Percentiles rank a stretch among this genome's conserved stretches.
Evolutionary conservation across 2,797 vertebrate species (phyloP).

Genomic region (Takifugu rubripes): DNA sequence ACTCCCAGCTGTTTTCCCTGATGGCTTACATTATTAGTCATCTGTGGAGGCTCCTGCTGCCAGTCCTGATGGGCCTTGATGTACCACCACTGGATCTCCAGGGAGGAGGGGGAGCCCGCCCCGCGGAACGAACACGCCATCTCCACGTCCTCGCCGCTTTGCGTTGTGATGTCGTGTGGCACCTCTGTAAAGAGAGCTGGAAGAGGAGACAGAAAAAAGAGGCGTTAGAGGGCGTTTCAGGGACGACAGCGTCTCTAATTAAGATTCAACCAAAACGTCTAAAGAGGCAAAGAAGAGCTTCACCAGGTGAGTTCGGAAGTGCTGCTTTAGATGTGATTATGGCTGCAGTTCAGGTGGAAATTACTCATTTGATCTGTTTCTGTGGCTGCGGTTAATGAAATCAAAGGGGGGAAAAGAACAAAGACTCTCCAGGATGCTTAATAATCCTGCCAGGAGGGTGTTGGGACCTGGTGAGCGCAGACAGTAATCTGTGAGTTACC

Average conservation of each 20-base stretch:
- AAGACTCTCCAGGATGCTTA: no score
- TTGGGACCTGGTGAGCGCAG: constrained; percentile 10
- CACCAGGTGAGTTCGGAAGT: no score
- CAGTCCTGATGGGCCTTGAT: constrained; percentile 81
- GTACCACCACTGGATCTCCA: constrained; percentile 99
- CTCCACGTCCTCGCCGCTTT: constrained; percentile 89
- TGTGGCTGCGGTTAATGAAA: background rate
- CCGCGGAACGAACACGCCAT: constrained; percentile 97
- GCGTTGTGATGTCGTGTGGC: constrained; percentile 85
- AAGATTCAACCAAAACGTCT: no score
- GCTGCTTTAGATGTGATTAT: no score
- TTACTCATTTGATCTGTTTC: no score
- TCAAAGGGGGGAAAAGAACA: background rate
- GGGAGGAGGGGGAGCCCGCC: constrained; percentile 85
- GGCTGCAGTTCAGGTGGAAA: no score
- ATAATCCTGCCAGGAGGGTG: background rate
- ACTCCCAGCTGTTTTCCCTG: background rate
- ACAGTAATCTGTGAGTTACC: constrained; percentile 19
- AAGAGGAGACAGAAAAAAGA: constrained; percentile 1
- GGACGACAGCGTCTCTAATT: background rate
- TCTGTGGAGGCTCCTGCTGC: constrained; percentile 79
- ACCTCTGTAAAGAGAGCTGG: constrained; percentile 92
- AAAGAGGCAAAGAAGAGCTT: no score
- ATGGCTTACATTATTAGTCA: constrained; percentile 78
- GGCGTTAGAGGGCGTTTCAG: background rate